A percentile compares a stretch with the other conserved stretches of the same genome.
phyloP scores from a whole-genome alignment of 2,888 invertebrate species.

The Conops quadrifasciatus region DNA sequence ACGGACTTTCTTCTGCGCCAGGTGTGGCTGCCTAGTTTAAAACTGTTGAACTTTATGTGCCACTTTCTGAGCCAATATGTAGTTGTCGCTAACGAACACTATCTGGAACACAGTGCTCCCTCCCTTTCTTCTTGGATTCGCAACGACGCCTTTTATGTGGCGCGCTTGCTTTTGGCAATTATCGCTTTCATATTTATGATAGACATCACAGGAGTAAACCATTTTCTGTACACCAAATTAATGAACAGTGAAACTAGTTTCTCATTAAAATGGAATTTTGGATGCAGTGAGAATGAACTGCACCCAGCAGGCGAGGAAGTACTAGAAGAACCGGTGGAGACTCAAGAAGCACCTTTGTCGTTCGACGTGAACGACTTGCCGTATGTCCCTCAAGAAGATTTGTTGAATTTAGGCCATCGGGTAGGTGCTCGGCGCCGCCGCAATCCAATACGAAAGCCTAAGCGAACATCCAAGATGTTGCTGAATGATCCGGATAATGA shows the following conservation, averaged over 20 bases:
- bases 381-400: conserved; percentile 43
- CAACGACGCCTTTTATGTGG: conserved; percentile 46
- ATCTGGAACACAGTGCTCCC: conserved; percentile 43
- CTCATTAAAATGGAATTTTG: not conserved
- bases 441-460: conserved; percentile 38
- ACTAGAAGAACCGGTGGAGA: conserved; percentile 2
- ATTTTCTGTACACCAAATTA: conserved; percentile 28
- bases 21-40: conserved; percentile 51
- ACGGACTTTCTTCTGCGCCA: conserved; percentile 50
- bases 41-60: conserved; percentile 45
- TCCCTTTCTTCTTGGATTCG: conserved; percentile 47
- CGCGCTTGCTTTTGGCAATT: conserved; percentile 48
- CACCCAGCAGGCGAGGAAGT: not conserved
- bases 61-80: conserved; percentile 45
- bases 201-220: conserved; percentile 39
- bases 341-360: not conserved
- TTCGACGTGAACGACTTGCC: conserved; percentile 43
- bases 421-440: conserved; percentile 38
- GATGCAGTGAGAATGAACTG: not conserved
- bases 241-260: conserved; percentile 1
- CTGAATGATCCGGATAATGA: conserved; percentile 40
- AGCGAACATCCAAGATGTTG: conserved; percentile 38
- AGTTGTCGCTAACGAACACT: conserved; percentile 44
- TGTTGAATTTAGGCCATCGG: conserved; percentile 43
- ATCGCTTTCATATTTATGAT: conserved; percentile 42